Percentiles rank a stretch among this genome's conserved stretches.
phyloP scores from a whole-genome alignment of 2,888 invertebrate species.

The Ametastegia equiseti region DNA sequence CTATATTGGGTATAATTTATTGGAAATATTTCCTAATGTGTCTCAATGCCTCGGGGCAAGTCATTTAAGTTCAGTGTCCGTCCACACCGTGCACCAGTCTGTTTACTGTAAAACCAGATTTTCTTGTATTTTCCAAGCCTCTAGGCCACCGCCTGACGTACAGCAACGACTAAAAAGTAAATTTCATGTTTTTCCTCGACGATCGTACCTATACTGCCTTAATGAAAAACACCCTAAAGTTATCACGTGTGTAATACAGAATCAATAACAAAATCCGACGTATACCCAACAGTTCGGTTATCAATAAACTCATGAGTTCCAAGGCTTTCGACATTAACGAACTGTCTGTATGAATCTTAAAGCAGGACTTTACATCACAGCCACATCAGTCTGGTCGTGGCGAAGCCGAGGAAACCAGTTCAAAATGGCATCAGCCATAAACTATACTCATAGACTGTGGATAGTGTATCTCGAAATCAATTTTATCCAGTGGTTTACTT shows the following conservation, averaged over 20 bases:
- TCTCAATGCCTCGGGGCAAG: constrained; percentile 21
- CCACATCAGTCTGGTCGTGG: too few species aligned
- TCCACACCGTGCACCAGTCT: constrained; percentile 1
- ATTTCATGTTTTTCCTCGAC: background rate
- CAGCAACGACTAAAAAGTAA: constrained; percentile 15
- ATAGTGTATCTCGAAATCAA: background rate
- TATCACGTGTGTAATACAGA: background rate
- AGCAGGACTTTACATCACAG: background rate
- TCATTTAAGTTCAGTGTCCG: constrained; percentile 29
- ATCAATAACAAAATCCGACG: background rate
- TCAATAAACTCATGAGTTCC: too few species aligned
- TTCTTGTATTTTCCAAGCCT: constrained; percentile 25
- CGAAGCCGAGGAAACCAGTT: too few species aligned
- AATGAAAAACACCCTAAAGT: background rate
- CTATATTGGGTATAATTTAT: constrained; percentile 31
- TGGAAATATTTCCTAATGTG: constrained; percentile 37
- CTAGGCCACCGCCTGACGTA: background rate
- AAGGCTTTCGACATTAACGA: background rate
- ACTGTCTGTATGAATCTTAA: background rate
- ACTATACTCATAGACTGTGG: background rate
- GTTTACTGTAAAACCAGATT: constrained; percentile 43
- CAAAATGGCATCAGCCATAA: background rate
- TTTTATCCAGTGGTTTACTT: constrained; percentile 20
- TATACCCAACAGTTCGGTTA: too few species aligned
- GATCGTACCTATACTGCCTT: background rate